phyloP scores from a whole-genome alignment of 2,888 invertebrate genomes.

The Tryphoninae sp. region DNA sequence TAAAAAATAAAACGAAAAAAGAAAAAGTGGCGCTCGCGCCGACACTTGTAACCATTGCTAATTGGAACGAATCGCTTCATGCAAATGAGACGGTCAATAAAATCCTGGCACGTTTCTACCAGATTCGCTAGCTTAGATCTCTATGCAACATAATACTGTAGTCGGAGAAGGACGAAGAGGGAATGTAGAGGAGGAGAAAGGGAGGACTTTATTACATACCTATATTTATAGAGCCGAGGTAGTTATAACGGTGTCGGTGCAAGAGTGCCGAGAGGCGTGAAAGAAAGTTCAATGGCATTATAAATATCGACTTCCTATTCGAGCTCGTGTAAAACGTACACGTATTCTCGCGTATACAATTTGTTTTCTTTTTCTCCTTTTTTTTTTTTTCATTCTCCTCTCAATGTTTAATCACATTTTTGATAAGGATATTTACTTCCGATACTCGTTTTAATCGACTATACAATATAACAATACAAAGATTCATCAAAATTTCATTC shows the following conservation, averaged over 20 bases:
- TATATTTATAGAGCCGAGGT: conserved; percentile 6
- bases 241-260: conserved; percentile 21
- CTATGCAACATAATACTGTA: conserved; percentile 34
- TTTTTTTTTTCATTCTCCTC: not conserved
- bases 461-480: too few relatives aligned
- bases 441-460: too few relatives aligned
- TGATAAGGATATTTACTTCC: too few relatives aligned
- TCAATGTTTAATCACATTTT: too few relatives aligned
- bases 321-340: not conserved
- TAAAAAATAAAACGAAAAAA: conserved; percentile 20
- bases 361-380: not conserved
- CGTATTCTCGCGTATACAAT: not conserved
- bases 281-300: conserved; percentile 33
- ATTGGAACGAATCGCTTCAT: conserved; percentile 69
- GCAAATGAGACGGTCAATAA: conserved; percentile 66
- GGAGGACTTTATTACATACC: not conserved
- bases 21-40: conserved; percentile 13
- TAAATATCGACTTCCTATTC: conserved; percentile 22
- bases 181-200: too few relatives aligned
- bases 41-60: conserved; percentile 62
- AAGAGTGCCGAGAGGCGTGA: conserved; percentile 5
- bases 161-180: conserved; percentile 6
- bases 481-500: too few relatives aligned
- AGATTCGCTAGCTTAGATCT: conserved; percentile 38
- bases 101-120: conserved; percentile 53